These are phyloP conservation scores for Gorsachius magnificus DNA, from an alignment of 2,797 vertebrate genomes.

Conservation along the genomic window DNA sequence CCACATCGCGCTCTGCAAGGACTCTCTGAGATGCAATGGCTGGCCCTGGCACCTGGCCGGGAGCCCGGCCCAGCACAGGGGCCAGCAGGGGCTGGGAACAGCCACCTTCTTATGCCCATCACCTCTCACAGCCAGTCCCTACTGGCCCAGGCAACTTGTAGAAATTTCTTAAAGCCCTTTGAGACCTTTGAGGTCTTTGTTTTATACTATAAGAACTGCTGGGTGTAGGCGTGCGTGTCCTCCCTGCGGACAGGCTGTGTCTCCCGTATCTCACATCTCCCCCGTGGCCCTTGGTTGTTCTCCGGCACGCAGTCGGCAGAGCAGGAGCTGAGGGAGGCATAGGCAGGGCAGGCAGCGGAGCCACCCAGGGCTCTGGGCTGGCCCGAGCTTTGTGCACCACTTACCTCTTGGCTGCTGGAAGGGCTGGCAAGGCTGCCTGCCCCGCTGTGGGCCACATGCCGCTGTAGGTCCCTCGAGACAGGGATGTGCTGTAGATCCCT, in stretches of 20 bases:
- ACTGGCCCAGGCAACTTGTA: not conserved
- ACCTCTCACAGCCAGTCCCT: not conserved
- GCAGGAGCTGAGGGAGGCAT: accelerated
- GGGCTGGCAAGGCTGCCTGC: not conserved
- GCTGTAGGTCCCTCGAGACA: not conserved
- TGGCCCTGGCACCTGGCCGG: accelerated
- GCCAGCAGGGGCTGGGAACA: not conserved
- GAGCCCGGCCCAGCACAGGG: not conserved
- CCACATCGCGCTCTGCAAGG: not conserved
- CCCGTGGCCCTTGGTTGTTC: not conserved
- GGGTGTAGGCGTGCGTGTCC: not conserved
- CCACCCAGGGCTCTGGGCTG: not conserved
- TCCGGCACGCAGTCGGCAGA: not conserved
- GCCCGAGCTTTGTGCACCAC: not conserved
- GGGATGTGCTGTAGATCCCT: not conserved
- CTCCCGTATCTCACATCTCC: not conserved
- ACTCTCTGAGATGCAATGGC: not conserved
- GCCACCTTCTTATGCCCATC: not conserved
- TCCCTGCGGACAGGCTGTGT: not conserved
- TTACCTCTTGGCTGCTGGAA: not conserved
- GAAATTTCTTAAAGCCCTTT: not conserved
- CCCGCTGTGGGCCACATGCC: accelerated
- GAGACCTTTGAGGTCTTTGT: not conserved
- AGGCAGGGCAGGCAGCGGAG: not conserved
- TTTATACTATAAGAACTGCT: not conserved